Conservation (phyloP, 2,113 vertebrate species). For the Monopterus albus region DNA sequence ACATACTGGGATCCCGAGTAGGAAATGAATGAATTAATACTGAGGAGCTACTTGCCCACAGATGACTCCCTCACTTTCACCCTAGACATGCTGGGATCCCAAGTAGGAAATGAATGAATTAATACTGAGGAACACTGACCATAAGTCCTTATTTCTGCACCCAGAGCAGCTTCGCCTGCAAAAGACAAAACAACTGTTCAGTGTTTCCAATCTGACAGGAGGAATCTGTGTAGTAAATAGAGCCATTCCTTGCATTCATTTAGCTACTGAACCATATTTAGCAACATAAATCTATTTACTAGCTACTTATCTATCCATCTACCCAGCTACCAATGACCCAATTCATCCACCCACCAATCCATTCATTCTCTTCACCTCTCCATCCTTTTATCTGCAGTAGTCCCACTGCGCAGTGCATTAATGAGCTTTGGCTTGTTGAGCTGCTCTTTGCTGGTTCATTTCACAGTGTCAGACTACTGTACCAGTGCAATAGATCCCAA, state of each 20-base stretch:
- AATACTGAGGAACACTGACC: too few relatives aligned
- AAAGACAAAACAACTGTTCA: too few relatives aligned
- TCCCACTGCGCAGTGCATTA: neutral
- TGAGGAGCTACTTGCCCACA: too few relatives aligned
- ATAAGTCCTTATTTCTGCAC: too few relatives aligned
- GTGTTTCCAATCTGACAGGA: neutral
- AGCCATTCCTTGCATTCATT: neutral
- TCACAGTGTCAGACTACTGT: neutral
- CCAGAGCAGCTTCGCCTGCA: neutral
- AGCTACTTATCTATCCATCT: neutral
- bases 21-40: too few relatives aligned
- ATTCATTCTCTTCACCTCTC: neutral
- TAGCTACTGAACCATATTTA: conserved; percentile 1
- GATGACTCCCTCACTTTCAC: too few relatives aligned
- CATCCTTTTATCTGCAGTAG: too few relatives aligned
- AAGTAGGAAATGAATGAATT: too few relatives aligned
- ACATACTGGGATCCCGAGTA: too few relatives aligned
- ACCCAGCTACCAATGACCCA: neutral
- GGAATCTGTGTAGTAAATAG: neutral
- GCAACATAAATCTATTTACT: conserved; percentile 19
- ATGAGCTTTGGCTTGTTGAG: neutral
- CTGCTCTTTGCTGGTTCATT: neutral
- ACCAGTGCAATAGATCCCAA: neutral
- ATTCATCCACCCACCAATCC: neutral
- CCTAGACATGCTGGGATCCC: too few relatives aligned